Evolutionary conservation across 1,140 invertebrate genomes (phyloP), one percentile per base, ranked within the genome.

Genomic region (Formica selysi): DNA sequence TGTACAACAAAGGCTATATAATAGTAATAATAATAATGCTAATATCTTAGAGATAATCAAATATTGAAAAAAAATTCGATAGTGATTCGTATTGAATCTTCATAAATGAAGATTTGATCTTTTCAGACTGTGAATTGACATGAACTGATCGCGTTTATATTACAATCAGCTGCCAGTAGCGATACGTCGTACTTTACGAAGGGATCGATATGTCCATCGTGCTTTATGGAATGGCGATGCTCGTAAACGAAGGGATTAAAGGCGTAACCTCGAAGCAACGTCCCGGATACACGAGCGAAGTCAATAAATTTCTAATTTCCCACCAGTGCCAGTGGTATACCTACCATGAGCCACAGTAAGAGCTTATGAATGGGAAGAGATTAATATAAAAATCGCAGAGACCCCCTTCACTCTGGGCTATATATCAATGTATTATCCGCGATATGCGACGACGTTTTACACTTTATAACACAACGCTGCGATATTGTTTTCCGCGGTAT

Each of bases 221-320:
- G 61, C 59, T 85, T 74, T 74, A 70, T 74, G 57, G 62, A 81
- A 86, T 68, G 57, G 57, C 70, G 57, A 22, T 54, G 26, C 87
- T 87, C 73, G 64, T 78, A 89, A 89, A 83, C 71, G 76, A 54
- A 70, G 57, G 71, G 84, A 86, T 89, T 89, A 89, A 79, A 76
- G 79, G n/a, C 54, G 61, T 71, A 86, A 86, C 87, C 62, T 76
- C 11, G 64, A 78, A 59, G 57, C 71, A 61, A 36, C 48, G 83
- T n/a, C 16, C 59, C 38, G 64, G 64, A 59, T 65, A 54, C 71
- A 61, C 48, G 71, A 5, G 29, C 65, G 59, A 48, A 71, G 87
- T 89, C 87, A 87, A 89, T 89, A 89, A 89, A 89, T 89, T 89
- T 87, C 67, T 87, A 89, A 89, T 89, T 89, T 89, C 41, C 83